Base-by-base conservation (phyloP, 2,888 invertebrate genomes). In the Hofmannophila pseudospretella region DNA sequence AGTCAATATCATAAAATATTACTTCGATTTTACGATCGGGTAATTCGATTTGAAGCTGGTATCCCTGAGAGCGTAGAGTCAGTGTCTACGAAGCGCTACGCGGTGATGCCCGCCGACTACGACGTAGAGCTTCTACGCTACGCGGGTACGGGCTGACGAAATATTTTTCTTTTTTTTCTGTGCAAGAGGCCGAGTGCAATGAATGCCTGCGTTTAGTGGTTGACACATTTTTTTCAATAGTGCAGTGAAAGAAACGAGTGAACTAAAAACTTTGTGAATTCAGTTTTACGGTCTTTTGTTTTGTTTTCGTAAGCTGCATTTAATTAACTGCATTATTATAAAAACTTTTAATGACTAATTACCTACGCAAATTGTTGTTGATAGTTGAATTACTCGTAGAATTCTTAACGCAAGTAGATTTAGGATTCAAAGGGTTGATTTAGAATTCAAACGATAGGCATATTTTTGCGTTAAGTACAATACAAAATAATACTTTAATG, bases 31-130 rank as follows among this genome's bases (percentile, higher is more conserved):
- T 36, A 54, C 57, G 55, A 52, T 55, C 42, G 59, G 68, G 58
- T 64, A 66, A 67, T 67, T 61, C 54, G 36, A 54, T 51, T 58
- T 55, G 42, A 53, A 50, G 54, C 65, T 67, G 74, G 71, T 43
- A 75, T 62, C 71, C 55, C 70, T 30, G 47, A 19, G 43, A 46
- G 43, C 40, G 41, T 51, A 47, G 45, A 58, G 55, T 44, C 72
- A 75, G 77, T 71, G 45, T 52, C 42, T 55, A 53, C 56, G 53
- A 47, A 49, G 46, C 43, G 39, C 42, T 54, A 52, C 43, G 46
- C 52, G 59, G 54, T 48, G 59, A 42, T 61, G 58, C 65, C 47
- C 70, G 69, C 65, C n/a, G 66, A 51, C 42, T 49, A 65, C 75
- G 66, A 42, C 64, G 67, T 66, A 65, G 60, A 58, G 57, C 54